These are phyloP conservation scores for Eupithecia subfuscata DNA, from an alignment of 2,888 invertebrate species.

Conservation along the genomic window DNA sequence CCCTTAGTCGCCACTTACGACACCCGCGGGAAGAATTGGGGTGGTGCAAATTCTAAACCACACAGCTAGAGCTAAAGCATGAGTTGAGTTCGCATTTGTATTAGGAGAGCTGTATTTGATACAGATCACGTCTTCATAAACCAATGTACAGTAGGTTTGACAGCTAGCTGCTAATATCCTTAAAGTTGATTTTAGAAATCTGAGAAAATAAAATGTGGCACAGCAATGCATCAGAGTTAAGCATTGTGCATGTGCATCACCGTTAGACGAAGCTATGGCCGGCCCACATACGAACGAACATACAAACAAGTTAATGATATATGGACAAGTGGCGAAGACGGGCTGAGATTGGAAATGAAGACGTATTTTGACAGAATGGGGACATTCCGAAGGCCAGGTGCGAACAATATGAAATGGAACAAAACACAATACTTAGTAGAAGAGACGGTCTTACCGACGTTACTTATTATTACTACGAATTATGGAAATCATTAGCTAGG, in stretches of 20 bases:
- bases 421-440: background rate
- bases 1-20: too few species aligned
- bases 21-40: too few species aligned
- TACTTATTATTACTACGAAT: background rate
- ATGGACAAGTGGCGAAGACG: slow-evolving; percentile 56
- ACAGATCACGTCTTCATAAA: background rate
- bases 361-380: slow-evolving; percentile 53
- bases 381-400: slow-evolving; percentile 39
- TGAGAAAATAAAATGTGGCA: slow-evolving; percentile 61
- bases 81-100: background rate
- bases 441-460: background rate
- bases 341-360: slow-evolving; percentile 58
- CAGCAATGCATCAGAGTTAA: slow-evolving; percentile 67
- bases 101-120: background rate
- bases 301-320: slow-evolving; percentile 74
- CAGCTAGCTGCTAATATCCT: background rate
- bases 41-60: too few species aligned
- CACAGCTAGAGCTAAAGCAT: too few species aligned
- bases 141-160: background rate
- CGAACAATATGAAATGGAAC: slow-evolving; percentile 1
- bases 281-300: slow-evolving; percentile 69
- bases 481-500: background rate
- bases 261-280: slow-evolving; percentile 65
- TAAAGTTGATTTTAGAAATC: slow-evolving; percentile 14
- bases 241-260: slow-evolving; percentile 76